phyloP scores from a whole-genome alignment of 2,888 invertebrate species.

The Anarsia innoxiella region DNA sequence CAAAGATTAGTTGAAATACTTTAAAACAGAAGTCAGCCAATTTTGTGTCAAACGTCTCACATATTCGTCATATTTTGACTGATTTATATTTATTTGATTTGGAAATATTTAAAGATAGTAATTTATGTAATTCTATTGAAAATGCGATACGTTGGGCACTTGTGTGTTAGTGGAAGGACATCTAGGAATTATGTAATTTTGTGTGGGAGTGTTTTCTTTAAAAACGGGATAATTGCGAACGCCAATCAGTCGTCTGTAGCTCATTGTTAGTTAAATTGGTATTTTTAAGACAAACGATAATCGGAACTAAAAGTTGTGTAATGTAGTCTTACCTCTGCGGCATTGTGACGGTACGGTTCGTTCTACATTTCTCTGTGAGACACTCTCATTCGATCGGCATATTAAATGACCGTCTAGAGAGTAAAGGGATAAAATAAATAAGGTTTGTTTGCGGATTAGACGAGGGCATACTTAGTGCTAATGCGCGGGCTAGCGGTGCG shows the following conservation, averaged over 20 bases:
- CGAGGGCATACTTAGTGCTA: constrained; percentile 65
- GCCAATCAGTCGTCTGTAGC: constrained; percentile 22
- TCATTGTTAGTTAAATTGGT: constrained; percentile 25
- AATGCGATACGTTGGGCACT: constrained; percentile 28
- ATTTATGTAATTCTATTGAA: background rate
- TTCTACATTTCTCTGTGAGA: constrained; percentile 76
- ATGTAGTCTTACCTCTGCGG: constrained; percentile 69
- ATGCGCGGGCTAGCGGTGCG: constrained; percentile 34
- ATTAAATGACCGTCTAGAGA: constrained; percentile 82
- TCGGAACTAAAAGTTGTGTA: constrained; percentile 50
- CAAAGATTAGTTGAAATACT: constrained; percentile 9
- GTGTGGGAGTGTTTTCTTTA: constrained; percentile 17
- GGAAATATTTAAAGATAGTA: background rate
- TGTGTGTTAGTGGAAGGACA: constrained; percentile 19
- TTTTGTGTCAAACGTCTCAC: constrained; percentile 25
- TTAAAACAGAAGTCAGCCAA: constrained; percentile 32
- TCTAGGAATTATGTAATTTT: constrained; percentile 20
- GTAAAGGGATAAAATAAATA: constrained; percentile 77
- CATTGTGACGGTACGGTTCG: constrained; percentile 71
- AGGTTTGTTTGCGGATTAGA: constrained; percentile 71
- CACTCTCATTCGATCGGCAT: constrained; percentile 76
- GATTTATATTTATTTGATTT: background rate
- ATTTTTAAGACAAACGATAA: constrained; percentile 25
- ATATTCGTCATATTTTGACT: background rate
- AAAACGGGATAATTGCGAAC: constrained; percentile 12